A percentile compares a stretch with the other conserved stretches of the same genome.
Conservation (phyloP, 2,888 invertebrate species). For the Pseudococcus jackbeardsleyi region DNA sequence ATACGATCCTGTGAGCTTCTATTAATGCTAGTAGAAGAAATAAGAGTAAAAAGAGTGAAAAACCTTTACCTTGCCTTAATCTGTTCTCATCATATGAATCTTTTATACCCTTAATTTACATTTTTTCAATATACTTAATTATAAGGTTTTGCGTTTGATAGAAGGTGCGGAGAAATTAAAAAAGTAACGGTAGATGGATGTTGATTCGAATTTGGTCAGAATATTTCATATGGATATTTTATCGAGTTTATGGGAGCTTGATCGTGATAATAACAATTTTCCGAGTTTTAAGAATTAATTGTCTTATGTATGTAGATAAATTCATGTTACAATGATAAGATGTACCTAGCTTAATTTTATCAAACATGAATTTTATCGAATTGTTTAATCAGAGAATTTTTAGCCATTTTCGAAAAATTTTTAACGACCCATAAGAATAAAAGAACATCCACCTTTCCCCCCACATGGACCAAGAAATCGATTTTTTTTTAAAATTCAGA, state of each 20-base stretch:
- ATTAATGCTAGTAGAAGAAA: background rate
- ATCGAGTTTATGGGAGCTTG: background rate
- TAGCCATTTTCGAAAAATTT: too few species aligned
- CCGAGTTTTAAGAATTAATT: background rate
- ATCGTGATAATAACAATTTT: background rate
- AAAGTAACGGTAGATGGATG: constrained; percentile 16
- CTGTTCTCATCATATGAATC: constrained; percentile 33
- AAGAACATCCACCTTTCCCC: too few species aligned
- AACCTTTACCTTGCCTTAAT: constrained; percentile 1
- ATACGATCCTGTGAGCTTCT: background rate
- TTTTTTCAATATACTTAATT: constrained; percentile 43
- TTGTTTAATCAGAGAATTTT: too few species aligned
- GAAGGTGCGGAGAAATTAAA: background rate
- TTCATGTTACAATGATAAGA: too few species aligned
- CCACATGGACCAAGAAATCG: too few species aligned
- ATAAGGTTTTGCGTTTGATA: background rate
- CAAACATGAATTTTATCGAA: too few species aligned
- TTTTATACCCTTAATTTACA: constrained; percentile 41
- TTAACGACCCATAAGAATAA: too few species aligned
- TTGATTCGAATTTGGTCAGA: constrained; percentile 6
- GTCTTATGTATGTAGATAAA: too few species aligned
- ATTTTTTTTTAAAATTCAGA: too few species aligned
- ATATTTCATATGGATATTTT: constrained; percentile 14
- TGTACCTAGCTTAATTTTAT: too few species aligned
- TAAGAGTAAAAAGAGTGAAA: background rate